Conservation (phyloP, 2,888 invertebrate species). For the Didymodactylos carnosus region DNA sequence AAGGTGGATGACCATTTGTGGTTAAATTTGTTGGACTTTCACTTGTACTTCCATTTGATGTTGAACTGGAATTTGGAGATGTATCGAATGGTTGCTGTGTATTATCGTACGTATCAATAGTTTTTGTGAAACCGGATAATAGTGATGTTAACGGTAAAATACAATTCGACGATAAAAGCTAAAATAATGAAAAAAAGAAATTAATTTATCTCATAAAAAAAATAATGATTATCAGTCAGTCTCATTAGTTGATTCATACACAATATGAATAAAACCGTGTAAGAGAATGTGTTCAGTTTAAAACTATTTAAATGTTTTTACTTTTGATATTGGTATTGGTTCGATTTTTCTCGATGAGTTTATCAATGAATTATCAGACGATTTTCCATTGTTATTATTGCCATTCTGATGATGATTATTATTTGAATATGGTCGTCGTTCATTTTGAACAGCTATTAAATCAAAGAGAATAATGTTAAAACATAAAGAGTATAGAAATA, state of each 20-base stretch:
- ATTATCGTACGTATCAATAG: too few relatives aligned
- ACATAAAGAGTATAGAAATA: too few relatives aligned
- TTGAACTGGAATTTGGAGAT: too few relatives aligned
- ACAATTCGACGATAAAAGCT: not conserved
- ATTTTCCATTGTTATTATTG: not conserved
- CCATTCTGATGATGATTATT: not conserved
- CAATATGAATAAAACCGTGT: too few relatives aligned
- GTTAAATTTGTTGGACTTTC: not conserved
- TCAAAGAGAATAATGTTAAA: too few relatives aligned
- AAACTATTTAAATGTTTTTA: not conserved
- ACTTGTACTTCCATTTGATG: too few relatives aligned
- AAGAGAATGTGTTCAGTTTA: too few relatives aligned
- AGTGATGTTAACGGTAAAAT: not conserved
- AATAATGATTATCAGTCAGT: too few relatives aligned
- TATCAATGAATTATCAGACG: not conserved
- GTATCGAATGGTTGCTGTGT: too few relatives aligned
- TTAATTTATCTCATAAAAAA: too few relatives aligned
- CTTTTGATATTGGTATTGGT: not conserved
- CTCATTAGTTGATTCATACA: too few relatives aligned
- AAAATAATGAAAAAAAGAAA: not conserved
- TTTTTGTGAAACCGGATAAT: not conserved
- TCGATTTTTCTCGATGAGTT: not conserved
- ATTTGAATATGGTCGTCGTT: slow-evolving; percentile 3
- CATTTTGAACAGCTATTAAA: slow-evolving; percentile 13
- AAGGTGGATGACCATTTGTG: too few relatives aligned